Conservation (phyloP, 1,140 invertebrate species). For the Drosophila azteca region DNA sequence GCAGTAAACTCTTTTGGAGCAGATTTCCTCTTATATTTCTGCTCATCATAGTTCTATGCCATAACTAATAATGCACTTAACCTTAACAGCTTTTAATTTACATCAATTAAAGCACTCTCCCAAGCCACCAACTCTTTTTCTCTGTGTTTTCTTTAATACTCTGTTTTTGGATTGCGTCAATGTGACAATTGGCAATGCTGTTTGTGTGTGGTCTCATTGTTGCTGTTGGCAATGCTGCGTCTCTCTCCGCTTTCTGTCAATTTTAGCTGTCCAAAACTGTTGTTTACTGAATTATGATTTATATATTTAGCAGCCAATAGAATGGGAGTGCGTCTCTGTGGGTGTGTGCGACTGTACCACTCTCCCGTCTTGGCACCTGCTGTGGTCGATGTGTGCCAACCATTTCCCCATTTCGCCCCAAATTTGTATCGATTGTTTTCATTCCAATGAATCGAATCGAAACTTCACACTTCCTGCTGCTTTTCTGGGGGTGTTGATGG, state of each 20-base stretch:
- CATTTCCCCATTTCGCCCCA: slow-evolving; percentile 25
- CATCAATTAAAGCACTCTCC: slow-evolving; percentile 55
- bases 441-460: slow-evolving; percentile 42
- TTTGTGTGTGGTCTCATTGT: slow-evolving; percentile 43
- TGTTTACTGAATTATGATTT: neutral
- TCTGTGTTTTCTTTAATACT: neutral
- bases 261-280: slow-evolving; percentile 8
- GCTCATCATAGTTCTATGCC: no score
- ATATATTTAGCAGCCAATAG: slow-evolving; percentile 16
- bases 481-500: slow-evolving; percentile 23
- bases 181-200: slow-evolving; percentile 71
- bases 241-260: slow-evolving; percentile 10
- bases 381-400: slow-evolving; percentile 4
- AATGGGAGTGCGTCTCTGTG: neutral
- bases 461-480: slow-evolving; percentile 24
- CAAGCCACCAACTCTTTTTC: no score
- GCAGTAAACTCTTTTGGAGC: no score
- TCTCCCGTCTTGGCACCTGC: slow-evolving; percentile 17
- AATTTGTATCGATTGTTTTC: slow-evolving; percentile 59
- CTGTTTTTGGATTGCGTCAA: slow-evolving; percentile 63
- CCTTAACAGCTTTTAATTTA: slow-evolving; percentile 58
- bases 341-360: neutral
- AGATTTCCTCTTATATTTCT: no score
- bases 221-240: slow-evolving; percentile 12
- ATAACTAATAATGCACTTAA: no score